These are phyloP conservation scores for Acleris laterana DNA, from an alignment of 2,888 invertebrate genomes.

Conservation along the genomic window DNA sequence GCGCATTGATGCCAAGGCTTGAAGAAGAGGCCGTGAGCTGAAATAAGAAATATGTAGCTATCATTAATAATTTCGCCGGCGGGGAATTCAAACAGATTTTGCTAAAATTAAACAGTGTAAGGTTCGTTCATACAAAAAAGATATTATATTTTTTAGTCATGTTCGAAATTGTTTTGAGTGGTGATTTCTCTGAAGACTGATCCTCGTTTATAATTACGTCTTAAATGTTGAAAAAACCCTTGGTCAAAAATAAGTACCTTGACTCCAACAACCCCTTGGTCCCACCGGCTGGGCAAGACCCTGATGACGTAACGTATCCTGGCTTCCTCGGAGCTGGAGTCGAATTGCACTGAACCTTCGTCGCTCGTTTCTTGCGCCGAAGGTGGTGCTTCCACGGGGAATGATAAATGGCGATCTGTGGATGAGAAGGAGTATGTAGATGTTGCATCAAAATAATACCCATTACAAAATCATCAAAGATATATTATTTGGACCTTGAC, in stretches of 20 bases:
- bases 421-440: constrained; percentile 8
- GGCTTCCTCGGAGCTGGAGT: constrained; percentile 76
- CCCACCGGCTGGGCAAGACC: constrained; percentile 64
- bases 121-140: too few species aligned
- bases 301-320: constrained; percentile 72
- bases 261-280: constrained; percentile 59
- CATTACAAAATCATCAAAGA: too few species aligned
- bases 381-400: constrained; percentile 67
- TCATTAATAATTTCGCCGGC: background rate
- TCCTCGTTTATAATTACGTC: too few species aligned
- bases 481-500: too few species aligned
- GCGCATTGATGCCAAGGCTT: constrained; percentile 67
- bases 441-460: too few species aligned
- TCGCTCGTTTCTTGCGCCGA: constrained; percentile 76
- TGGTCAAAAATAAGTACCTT: constrained; percentile 53
- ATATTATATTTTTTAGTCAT: too few species aligned
- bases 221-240: too few species aligned
- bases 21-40: constrained; percentile 71
- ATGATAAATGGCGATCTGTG: constrained; percentile 67
- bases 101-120: too few species aligned
- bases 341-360: constrained; percentile 73
- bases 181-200: too few species aligned
- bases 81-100: too few species aligned
- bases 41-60: constrained; percentile 27
- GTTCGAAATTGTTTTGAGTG: too few species aligned